phyloP scores from a whole-genome alignment of 2,113 vertebrate species.

The Reinhardtius hippoglossoides region DNA sequence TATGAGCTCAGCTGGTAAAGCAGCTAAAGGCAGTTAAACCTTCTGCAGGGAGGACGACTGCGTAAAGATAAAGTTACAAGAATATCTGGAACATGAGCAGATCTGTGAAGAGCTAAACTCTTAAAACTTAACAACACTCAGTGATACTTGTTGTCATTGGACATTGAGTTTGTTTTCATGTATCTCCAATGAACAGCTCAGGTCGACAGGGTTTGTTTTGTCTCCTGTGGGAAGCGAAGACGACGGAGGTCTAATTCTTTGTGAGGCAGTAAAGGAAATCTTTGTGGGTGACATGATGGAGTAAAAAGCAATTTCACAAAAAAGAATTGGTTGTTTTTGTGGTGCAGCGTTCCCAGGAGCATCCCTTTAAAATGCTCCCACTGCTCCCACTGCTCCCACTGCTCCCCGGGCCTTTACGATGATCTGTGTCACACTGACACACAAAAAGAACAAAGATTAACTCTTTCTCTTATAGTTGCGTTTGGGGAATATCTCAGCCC shows the following conservation, averaged over 20 bases:
- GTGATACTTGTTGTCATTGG: too few relatives aligned
- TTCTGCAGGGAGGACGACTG: too few relatives aligned
- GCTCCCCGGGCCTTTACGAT: constrained; percentile 34
- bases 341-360: constrained; percentile 41
- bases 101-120: too few relatives aligned
- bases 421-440: constrained; percentile 42
- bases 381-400: constrained; percentile 1
- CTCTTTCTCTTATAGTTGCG: constrained; percentile 48
- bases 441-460: constrained; percentile 70
- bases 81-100: too few relatives aligned
- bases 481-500: constrained; percentile 49
- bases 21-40: too few relatives aligned
- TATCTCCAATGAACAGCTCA: neutral
- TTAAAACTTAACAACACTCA: too few relatives aligned
- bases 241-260: too few relatives aligned
- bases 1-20: too few relatives aligned
- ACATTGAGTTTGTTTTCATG: too few relatives aligned
- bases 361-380: constrained; percentile 16
- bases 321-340: neutral
- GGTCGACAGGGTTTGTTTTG: too few relatives aligned
- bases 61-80: too few relatives aligned
- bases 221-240: too few relatives aligned
- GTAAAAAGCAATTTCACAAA: neutral
- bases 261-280: neutral
- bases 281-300: neutral